phyloP scores from a whole-genome alignment of 2,888 invertebrate species.

The Dolichopus griseipennis region DNA sequence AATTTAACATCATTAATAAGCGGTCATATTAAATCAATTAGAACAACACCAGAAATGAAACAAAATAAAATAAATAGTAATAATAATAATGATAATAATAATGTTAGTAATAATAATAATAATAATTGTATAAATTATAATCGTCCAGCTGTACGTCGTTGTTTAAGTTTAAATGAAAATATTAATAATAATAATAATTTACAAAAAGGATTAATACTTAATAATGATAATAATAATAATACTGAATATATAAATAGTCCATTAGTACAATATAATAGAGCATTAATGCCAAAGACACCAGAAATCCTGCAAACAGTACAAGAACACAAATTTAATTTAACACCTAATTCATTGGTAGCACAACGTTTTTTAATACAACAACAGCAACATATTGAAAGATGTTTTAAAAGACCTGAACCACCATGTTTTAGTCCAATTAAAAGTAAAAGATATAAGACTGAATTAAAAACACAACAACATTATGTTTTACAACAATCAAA shows the following conservation, averaged over 20 bases:
- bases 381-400: slow-evolving; percentile 21
- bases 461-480: slow-evolving; percentile 26
- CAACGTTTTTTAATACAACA: slow-evolving; percentile 20
- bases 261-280: slow-evolving; percentile 16
- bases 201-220: slow-evolving; percentile 45
- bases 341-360: slow-evolving; percentile 25
- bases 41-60: slow-evolving; percentile 43
- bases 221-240: neutral
- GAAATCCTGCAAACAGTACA: slow-evolving; percentile 31
- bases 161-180: slow-evolving; percentile 45
- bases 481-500: slow-evolving; percentile 21
- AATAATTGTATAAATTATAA: neutral
- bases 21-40: slow-evolving; percentile 45
- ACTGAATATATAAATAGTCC: neutral
- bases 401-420: slow-evolving; percentile 61
- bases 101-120: too few relatives aligned
- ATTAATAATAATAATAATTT: slow-evolving; percentile 39
- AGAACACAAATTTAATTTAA: slow-evolving; percentile 26
- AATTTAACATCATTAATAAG: slow-evolving; percentile 52
- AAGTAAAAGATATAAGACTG: slow-evolving; percentile 41
- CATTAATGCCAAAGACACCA: slow-evolving; percentile 36
- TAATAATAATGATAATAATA: neutral
- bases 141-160: slow-evolving; percentile 45
- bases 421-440: slow-evolving; percentile 47
- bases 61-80: neutral